Evolutionary conservation across 1,140 invertebrate genomes (phyloP).

Genomic region (Lepidurus packardi): DNA sequence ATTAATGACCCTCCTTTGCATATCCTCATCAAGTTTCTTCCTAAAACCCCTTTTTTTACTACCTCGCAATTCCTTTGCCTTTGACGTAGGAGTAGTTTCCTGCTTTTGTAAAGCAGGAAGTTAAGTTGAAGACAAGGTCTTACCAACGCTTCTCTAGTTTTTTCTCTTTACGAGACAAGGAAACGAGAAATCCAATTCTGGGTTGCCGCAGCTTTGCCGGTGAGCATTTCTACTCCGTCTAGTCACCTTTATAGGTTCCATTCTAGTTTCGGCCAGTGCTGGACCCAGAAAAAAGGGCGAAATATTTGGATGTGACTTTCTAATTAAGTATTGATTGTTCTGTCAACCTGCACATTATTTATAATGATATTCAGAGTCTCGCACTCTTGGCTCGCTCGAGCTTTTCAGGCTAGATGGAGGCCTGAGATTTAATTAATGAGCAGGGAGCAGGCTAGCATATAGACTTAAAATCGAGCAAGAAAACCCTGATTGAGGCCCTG

Average conservation of each 20-base stretch:
- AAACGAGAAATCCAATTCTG: too few relatives aligned
- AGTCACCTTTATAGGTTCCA: too few relatives aligned
- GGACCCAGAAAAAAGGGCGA: neutral
- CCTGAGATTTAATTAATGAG: neutral
- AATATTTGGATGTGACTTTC: neutral
- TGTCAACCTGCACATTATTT: constrained; percentile 14
- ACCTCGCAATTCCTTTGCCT: neutral
- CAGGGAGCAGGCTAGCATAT: neutral
- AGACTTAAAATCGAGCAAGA: neutral
- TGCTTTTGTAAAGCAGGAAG: neutral
- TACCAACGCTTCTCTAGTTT: too few relatives aligned
- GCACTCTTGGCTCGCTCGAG: neutral
- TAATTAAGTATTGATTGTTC: constrained; percentile 20
- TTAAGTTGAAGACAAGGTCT: neutral
- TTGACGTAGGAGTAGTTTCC: neutral
- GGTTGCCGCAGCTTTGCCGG: too few relatives aligned
- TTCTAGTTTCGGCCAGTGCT: too few relatives aligned
- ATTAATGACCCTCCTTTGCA: constrained; percentile 13
- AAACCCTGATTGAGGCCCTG: too few relatives aligned
- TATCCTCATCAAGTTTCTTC: constrained; percentile 5
- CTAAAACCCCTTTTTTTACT: neutral
- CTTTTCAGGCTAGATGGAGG: neutral
- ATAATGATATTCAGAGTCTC: constrained; percentile 4
- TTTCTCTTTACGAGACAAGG: too few relatives aligned
- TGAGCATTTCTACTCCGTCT: too few relatives aligned